These are phyloP conservation scores for Mechanitis mazaeus DNA, from an alignment of 2,888 invertebrate species.

Conservation along the genomic window DNA sequence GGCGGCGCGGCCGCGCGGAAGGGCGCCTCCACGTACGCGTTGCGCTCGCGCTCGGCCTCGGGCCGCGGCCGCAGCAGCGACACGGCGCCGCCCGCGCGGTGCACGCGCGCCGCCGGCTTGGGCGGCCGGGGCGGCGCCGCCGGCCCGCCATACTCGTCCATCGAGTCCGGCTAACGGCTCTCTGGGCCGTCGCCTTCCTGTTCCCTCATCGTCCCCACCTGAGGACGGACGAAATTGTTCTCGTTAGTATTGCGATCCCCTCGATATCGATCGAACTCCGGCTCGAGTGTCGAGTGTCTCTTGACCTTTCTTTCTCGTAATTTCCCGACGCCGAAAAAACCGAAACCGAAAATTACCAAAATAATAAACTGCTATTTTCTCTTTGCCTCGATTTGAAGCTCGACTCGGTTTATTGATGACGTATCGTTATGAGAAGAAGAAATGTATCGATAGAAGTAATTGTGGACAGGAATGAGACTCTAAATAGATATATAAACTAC, in stretches of 20 bases:
- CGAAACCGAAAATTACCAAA: too few species aligned
- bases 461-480: too few species aligned
- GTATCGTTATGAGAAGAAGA: too few species aligned
- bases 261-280: too few species aligned
- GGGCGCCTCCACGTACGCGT: slow-evolving; percentile 96
- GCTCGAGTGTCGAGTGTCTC: too few species aligned
- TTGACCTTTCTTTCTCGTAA: too few species aligned
- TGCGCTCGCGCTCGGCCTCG: slow-evolving; percentile 89
- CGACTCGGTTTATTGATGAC: too few species aligned
- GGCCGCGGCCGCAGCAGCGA: slow-evolving; percentile 84
- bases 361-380: too few species aligned
- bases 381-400: too few species aligned
- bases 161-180: slow-evolving; percentile 78
- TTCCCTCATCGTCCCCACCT: slow-evolving; percentile 81
- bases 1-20: slow-evolving; percentile 64
- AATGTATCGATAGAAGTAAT: too few species aligned
- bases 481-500: too few species aligned
- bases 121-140: slow-evolving; percentile 85
- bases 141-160: slow-evolving; percentile 89
- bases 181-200: slow-evolving; percentile 81
- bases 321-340: too few species aligned
- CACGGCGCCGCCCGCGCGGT: slow-evolving; percentile 58
- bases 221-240: slow-evolving; percentile 35
- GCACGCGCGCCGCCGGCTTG: slow-evolving; percentile 83
- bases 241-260: slow-evolving; percentile 15